Evolutionary conservation across 2,797 vertebrate genomes (phyloP).

Genomic region (Alfaro cultratus): DNA sequence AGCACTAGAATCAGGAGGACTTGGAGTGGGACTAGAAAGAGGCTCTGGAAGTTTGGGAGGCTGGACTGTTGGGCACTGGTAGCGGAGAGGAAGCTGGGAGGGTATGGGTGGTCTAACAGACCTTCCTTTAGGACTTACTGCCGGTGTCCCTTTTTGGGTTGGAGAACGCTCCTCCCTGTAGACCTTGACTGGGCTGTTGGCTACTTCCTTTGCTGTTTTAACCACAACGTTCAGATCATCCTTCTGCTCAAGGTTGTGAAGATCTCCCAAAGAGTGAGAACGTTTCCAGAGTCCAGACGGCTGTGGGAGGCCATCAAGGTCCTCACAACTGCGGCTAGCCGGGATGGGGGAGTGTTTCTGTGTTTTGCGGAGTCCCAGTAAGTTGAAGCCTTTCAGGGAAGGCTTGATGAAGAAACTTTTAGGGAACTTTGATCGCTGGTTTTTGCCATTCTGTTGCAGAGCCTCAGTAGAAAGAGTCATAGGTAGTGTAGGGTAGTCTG

Average conservation of each 20-base stretch:
- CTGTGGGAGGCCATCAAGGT: slow-evolving; percentile 81
- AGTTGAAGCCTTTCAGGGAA: slow-evolving; percentile 75
- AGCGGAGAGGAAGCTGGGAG: slow-evolving; percentile 68
- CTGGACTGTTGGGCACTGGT: slow-evolving; percentile 37
- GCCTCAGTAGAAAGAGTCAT: slow-evolving; percentile 82
- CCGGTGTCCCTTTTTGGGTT: slow-evolving; percentile 36
- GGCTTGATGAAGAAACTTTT: slow-evolving; percentile 74
- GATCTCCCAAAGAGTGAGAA: slow-evolving; percentile 91
- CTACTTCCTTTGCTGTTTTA: slow-evolving; percentile 32
- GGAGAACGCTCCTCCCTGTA: slow-evolving; percentile 33
- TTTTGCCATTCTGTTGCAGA: slow-evolving; percentile 79
- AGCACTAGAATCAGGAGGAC: slow-evolving; percentile 60
- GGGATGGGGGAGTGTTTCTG: slow-evolving; percentile 81
- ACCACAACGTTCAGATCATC: slow-evolving; percentile 52
- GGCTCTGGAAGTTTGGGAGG: slow-evolving; percentile 44
- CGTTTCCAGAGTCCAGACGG: slow-evolving; percentile 84
- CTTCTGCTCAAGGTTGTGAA: slow-evolving; percentile 69
- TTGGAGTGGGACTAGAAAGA: slow-evolving; percentile 64
- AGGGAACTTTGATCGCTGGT: slow-evolving; percentile 70
- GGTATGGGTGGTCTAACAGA: slow-evolving; percentile 64
- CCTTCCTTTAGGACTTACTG: slow-evolving; percentile 61
- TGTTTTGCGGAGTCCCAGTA: slow-evolving; percentile 78
- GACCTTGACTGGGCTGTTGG: slow-evolving; percentile 47
- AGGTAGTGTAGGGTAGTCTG: slow-evolving; percentile 87
- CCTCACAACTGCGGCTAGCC: slow-evolving; percentile 90